Conservation (phyloP, 2,888 invertebrate genomes). For the Coleophora deauratella region DNA sequence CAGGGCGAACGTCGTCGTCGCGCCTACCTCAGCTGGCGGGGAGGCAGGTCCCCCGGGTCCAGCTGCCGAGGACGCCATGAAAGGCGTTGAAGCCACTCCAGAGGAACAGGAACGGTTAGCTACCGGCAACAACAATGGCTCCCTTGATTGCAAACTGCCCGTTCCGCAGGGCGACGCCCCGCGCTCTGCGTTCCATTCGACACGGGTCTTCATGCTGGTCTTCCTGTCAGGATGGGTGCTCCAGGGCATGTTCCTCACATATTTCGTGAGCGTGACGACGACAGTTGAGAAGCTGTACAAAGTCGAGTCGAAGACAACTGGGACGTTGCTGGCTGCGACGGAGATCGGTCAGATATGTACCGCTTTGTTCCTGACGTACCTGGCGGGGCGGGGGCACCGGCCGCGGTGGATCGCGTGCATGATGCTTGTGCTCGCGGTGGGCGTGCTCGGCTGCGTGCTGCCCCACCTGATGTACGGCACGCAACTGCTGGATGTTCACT, state of each 20-base stretch:
- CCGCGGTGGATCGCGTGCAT: slow-evolving; percentile 96
- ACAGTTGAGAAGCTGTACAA: slow-evolving; percentile 94
- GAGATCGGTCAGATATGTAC: slow-evolving; percentile 96
- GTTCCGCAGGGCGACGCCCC: slow-evolving; percentile 70
- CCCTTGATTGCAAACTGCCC: slow-evolving; percentile 84
- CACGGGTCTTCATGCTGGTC: slow-evolving; percentile 90
- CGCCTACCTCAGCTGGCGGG: slow-evolving; percentile 47
- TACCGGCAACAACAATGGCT: slow-evolving; percentile 80
- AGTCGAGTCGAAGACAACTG: slow-evolving; percentile 93
- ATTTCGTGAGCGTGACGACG: slow-evolving; percentile 94
- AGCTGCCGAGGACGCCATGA: slow-evolving; percentile 60
- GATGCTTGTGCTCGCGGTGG: slow-evolving; percentile 90
- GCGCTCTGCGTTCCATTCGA: slow-evolving; percentile 84
- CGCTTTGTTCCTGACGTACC: slow-evolving; percentile 89
- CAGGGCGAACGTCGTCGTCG: slow-evolving; percentile 50
- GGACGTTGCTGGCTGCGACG: slow-evolving; percentile 90
- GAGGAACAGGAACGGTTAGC: slow-evolving; percentile 67
- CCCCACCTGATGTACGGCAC: slow-evolving; percentile 91
- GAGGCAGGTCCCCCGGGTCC: slow-evolving; percentile 52
- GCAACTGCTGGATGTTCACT: slow-evolving; percentile 73
- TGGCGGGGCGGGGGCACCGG: slow-evolving; percentile 92
- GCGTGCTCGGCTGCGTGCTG: slow-evolving; percentile 88
- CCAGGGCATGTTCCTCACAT: slow-evolving; percentile 94
- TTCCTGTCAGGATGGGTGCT: slow-evolving; percentile 91
- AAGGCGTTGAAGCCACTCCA: slow-evolving; percentile 65